Evolutionary conservation across 2,797 vertebrate species (phyloP).

Genomic region (Serranus cabrilla): DNA sequence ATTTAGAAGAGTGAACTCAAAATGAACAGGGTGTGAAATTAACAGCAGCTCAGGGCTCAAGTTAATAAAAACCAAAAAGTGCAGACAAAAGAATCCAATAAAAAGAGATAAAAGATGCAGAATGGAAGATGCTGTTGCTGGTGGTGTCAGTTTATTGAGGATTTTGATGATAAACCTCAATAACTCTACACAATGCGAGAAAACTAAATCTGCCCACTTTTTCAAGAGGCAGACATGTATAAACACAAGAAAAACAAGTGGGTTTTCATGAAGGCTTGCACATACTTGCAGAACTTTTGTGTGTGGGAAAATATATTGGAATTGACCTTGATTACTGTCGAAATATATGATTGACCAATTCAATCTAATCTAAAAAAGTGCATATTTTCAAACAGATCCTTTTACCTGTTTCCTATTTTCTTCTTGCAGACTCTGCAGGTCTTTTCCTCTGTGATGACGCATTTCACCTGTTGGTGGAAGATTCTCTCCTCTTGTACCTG

Average conservation of each 20-base stretch:
- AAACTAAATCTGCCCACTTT: background rate
- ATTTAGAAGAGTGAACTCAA: background rate
- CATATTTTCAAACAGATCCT: no score
- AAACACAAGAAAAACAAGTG: no score
- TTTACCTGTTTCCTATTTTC: slow-evolving; percentile 97
- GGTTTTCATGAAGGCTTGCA: no score
- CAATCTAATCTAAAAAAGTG: no score
- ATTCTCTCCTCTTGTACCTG: slow-evolving; percentile 98
- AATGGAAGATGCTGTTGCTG: background rate
- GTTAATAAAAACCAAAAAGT: background rate
- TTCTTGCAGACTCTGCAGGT: slow-evolving; percentile 98
- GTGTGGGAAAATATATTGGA: no score
- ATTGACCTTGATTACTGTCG: no score
- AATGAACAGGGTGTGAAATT: slow-evolving; percentile 17
- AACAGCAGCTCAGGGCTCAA: background rate
- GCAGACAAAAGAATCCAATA: background rate
- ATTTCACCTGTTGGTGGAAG: slow-evolving; percentile 98
- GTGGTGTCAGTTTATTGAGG: background rate
- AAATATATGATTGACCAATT: no score
- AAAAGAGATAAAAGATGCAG: background rate
- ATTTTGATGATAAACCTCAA: background rate
- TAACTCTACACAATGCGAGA: background rate
- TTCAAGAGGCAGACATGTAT: background rate
- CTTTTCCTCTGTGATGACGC: slow-evolving; percentile 98
- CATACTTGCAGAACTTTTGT: no score